These are phyloP conservation scores for Eciton burchellii DNA, from an alignment of 1,140 invertebrate species.

Conservation along the genomic window DNA sequence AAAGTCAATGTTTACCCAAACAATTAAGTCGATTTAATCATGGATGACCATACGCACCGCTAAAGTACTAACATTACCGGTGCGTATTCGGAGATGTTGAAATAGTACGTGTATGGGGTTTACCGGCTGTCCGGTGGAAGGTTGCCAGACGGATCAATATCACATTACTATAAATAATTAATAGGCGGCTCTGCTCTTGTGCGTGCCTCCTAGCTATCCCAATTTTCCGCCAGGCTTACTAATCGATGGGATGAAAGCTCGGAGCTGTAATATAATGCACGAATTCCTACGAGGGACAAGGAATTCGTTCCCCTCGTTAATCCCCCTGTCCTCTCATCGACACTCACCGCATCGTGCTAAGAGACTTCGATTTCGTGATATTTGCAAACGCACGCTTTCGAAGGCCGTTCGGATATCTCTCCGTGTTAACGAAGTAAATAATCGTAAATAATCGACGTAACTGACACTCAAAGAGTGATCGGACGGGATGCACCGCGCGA, in stretches of 20 bases:
- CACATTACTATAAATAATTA: slow-evolving; percentile 85
- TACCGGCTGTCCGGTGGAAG: slow-evolving; percentile 70
- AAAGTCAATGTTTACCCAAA: slow-evolving; percentile 22
- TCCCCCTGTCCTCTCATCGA: no score
- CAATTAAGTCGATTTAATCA: slow-evolving; percentile 47
- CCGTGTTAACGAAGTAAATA: not conserved
- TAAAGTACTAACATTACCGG: slow-evolving; percentile 43
- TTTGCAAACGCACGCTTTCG: not conserved
- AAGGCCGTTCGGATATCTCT: not conserved
- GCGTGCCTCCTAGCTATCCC: slow-evolving; percentile 47
- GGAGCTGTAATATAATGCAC: not conserved
- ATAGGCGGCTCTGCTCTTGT: slow-evolving; percentile 72
- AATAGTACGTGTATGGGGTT: slow-evolving; percentile 64
- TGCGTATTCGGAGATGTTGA: slow-evolving; percentile 58
- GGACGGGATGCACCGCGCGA: not conserved
- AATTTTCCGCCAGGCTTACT: slow-evolving; percentile 38
- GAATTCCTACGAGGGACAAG: not conserved
- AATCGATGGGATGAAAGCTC: slow-evolving; percentile 25
- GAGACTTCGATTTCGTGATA: not conserved
- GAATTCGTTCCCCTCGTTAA: no score
- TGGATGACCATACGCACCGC: slow-evolving; percentile 18
- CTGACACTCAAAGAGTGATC: not conserved
- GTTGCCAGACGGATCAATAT: slow-evolving; percentile 83
- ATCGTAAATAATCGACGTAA: not conserved
- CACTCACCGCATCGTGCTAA: not conserved